These are phyloP conservation scores for Merodon equestris DNA, from an alignment of 2,888 invertebrate genomes.

Conservation along the genomic window DNA sequence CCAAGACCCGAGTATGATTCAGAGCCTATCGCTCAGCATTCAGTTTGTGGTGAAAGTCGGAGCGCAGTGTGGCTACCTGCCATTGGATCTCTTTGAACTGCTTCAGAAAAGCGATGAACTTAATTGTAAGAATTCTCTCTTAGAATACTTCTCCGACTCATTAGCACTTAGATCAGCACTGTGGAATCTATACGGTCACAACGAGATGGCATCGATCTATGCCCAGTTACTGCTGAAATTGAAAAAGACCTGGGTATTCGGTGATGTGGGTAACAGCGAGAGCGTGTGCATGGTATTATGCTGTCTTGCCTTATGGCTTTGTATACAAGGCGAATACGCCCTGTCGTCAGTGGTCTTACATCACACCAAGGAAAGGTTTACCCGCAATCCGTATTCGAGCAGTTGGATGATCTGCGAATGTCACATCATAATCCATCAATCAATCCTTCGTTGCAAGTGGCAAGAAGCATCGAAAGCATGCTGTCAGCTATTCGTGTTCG, in stretches of 20 bases:
- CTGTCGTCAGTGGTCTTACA: conserved; percentile 82
- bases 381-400: conserved; percentile 82
- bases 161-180: conserved; percentile 90
- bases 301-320: conserved; percentile 81
- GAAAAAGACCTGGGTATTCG: conserved; percentile 82
- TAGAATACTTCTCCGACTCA: conserved; percentile 89
- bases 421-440: conserved; percentile 80
- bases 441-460: conserved; percentile 82
- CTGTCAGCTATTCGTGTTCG: conserved; percentile 83
- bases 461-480: conserved; percentile 85
- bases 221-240: conserved; percentile 89
- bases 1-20: conserved; percentile 84
- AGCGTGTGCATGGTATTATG: conserved; percentile 86
- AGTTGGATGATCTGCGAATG: conserved; percentile 86
- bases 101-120: conserved; percentile 91
- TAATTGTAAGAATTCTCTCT: conserved; percentile 90
- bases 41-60: conserved; percentile 89
- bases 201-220: conserved; percentile 89
- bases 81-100: conserved; percentile 82
- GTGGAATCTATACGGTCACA: conserved; percentile 93
- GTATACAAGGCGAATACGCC: conserved; percentile 80
- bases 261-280: conserved; percentile 82
- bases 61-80: conserved; percentile 79
- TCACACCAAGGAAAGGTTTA: conserved; percentile 83
- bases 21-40: conserved; percentile 86